Evolutionary conservation across 2,888 invertebrate genomes (phyloP), one percentile per base, ranked within the genome.

Genomic region (Tiliacea aurago): DNA sequence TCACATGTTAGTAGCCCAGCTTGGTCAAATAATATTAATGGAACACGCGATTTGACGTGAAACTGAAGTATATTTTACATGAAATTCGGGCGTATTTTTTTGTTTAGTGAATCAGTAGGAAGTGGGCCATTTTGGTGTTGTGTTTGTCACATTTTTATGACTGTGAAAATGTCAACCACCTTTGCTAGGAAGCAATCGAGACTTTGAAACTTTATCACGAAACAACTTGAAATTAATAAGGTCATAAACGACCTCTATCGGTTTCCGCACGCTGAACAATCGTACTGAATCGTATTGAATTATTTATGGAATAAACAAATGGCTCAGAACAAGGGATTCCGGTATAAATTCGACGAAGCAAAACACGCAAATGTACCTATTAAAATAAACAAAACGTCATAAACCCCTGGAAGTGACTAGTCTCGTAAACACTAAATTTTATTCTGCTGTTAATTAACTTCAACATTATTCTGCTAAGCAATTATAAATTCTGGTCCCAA

Each of bases 31-130:
- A 76, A 86, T 75, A 67, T 76, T 69, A 53, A 51, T 10, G 2
- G 4, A 59, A 65, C 85, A 85, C 85, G 85, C 85, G 63, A 85
- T 67, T 86, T 84, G 61, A 59, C 86, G 84, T 86, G 86, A 75
- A 78, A 63, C 18, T 69, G 20, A 53, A 37, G 49, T 61, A 69
- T 73, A 73, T 71, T 61, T 81, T 78, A 63, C 49, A 62, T 47
- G 28, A 74, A 70, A 68, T 71, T 43, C 41, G 59, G 78, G 74
- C 63, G 73, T 55, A 49, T 56, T 62, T 70, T 73, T 53, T 75
- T 73, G 45, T 73, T 78, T 70, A 65, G 78, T 76, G 66, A 70
- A 83, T 76, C 76, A 66, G 47, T 33, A 69, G 72, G 80, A 76
- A 84, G 59, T 74, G 56, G 62, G 47, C 0, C 9, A 47, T 43